Evolutionary conservation across 2,113 vertebrate species (phyloP).

Genomic region (Caracal caracal): DNA sequence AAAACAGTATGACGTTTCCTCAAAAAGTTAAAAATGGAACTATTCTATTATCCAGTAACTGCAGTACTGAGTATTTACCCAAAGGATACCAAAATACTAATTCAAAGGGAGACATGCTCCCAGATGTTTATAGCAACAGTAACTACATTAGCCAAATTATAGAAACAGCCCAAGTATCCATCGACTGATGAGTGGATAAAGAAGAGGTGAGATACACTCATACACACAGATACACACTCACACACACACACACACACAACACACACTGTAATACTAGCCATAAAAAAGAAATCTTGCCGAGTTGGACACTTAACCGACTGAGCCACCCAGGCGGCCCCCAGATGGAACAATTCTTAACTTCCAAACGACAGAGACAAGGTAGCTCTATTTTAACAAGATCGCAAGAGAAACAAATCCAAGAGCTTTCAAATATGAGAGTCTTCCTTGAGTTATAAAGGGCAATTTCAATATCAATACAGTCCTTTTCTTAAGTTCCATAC

Average conservation of each 20-base stretch:
- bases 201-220: background rate
- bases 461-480: background rate
- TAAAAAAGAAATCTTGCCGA: background rate
- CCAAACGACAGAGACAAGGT: background rate
- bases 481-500: background rate
- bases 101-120: background rate
- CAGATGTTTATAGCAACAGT: background rate
- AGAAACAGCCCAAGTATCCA: background rate
- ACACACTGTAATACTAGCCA: background rate
- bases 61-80: background rate
- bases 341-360: background rate
- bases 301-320: no score
- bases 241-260: background rate
- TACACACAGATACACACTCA: no score
- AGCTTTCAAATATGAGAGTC: background rate
- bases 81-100: background rate
- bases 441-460: background rate
- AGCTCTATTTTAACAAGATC: conserved; percentile 15
- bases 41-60: background rate
- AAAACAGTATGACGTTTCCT: background rate
- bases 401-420: background rate
- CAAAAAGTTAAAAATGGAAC: background rate
- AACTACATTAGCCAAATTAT: background rate
- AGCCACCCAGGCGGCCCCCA: no score
- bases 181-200: background rate